Evolutionary conservation across 2,888 invertebrate genomes (phyloP).

Genomic region (Acronicta alni): DNA sequence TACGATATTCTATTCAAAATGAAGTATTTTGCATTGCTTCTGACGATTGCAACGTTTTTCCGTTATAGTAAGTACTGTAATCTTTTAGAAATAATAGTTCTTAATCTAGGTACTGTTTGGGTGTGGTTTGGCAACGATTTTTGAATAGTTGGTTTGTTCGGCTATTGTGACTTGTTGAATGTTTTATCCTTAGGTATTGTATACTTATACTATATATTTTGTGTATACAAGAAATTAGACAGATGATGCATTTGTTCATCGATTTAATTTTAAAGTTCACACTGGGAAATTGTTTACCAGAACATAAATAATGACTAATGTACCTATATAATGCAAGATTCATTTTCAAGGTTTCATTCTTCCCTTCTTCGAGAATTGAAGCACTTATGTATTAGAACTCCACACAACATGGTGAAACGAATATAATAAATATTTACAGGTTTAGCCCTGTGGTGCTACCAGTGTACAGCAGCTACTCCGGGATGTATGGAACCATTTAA

Average conservation of each 20-base stretch:
- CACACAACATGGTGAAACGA: too few species aligned
- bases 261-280: background rate
- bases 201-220: slow-evolving; percentile 2
- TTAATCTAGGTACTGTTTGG: slow-evolving; percentile 32
- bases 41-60: slow-evolving; percentile 50
- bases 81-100: slow-evolving; percentile 4
- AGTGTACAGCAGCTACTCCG: slow-evolving; percentile 96
- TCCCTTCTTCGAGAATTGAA: too few species aligned
- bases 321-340: too few species aligned
- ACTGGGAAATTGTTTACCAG: too few species aligned
- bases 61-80: slow-evolving; percentile 60
- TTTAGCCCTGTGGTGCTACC: slow-evolving; percentile 94
- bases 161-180: slow-evolving; percentile 39
- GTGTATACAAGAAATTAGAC: slow-evolving; percentile 1
- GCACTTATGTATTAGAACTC: too few species aligned
- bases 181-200: slow-evolving; percentile 18
- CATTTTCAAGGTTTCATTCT: too few species aligned
- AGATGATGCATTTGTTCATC: slow-evolving; percentile 3
- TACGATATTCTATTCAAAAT: slow-evolving; percentile 43
- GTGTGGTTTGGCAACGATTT: slow-evolving; percentile 60
- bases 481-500: slow-evolving; percentile 96
- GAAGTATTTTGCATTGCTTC: slow-evolving; percentile 49
- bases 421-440: slow-evolving; percentile 72
- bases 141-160: slow-evolving; percentile 31
- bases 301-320: too few species aligned